These are phyloP conservation scores for Cantharis flavilabris DNA, from an alignment of 2,888 invertebrate species.

Conservation along the genomic window DNA sequence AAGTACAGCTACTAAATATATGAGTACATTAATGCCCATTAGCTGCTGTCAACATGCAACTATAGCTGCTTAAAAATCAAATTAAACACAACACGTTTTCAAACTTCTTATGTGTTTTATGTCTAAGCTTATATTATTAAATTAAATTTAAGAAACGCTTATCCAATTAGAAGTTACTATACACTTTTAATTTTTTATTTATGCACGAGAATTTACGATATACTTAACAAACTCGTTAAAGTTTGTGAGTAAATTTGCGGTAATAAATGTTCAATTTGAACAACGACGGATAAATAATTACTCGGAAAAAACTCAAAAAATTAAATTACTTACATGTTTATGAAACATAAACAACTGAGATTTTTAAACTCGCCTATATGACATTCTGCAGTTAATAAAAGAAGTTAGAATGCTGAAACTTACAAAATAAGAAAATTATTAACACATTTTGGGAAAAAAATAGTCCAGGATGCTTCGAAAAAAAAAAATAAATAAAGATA, in stretches of 20 bases:
- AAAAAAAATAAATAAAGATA: too few relatives aligned
- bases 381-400: not conserved
- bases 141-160: slow-evolving; percentile 14
- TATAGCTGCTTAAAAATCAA: slow-evolving; percentile 29
- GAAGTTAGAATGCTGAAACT: not conserved
- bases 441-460: not conserved
- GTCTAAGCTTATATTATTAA: slow-evolving; percentile 24
- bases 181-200: not conserved
- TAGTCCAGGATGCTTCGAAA: too few relatives aligned
- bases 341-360: not conserved
- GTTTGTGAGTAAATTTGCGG: not conserved
- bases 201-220: not conserved
- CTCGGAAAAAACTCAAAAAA: not conserved
- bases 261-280: not conserved
- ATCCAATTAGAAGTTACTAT: not conserved
- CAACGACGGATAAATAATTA: not conserved
- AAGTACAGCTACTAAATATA: slow-evolving; percentile 5
- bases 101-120: slow-evolving; percentile 13
- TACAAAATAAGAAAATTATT: not conserved
- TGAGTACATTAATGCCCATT: slow-evolving; percentile 5
- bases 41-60: slow-evolving; percentile 4
- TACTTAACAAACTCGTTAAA: not conserved
- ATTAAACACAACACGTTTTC: slow-evolving; percentile 32
- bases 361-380: not conserved
- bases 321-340: not conserved